Conservation (phyloP, 2,888 invertebrate species). For the Desoria tigrina region DNA sequence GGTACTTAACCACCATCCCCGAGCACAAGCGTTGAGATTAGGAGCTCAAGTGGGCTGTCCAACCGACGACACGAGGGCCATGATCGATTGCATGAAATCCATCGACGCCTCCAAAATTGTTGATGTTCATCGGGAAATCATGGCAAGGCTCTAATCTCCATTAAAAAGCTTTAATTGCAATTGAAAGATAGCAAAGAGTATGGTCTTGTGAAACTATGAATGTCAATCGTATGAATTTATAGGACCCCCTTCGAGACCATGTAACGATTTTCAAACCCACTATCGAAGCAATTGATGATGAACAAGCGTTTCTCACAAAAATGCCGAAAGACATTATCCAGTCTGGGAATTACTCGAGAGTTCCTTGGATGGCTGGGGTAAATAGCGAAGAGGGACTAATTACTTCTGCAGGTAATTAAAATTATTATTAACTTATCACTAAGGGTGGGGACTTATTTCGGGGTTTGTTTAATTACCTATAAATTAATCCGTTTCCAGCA, state of each 20-base stretch:
- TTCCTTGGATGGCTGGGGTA: constrained; percentile 61
- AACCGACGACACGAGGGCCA: constrained; percentile 33
- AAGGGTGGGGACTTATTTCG: background rate
- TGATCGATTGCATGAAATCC: constrained; percentile 43
- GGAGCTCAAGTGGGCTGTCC: constrained; percentile 41
- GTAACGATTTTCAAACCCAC: constrained; percentile 59
- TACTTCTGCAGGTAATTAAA: constrained; percentile 57
- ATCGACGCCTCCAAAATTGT: constrained; percentile 42
- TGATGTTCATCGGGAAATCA: constrained; percentile 40
- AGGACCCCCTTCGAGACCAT: constrained; percentile 42
- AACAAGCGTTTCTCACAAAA: constrained; percentile 59
- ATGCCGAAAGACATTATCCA: constrained; percentile 58
- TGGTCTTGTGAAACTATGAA: background rate
- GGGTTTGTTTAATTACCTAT: no score
- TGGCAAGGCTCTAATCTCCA: constrained; percentile 19
- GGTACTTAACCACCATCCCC: constrained; percentile 37
- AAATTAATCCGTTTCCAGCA: constrained; percentile 21
- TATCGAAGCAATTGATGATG: constrained; percentile 57
- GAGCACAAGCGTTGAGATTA: constrained; percentile 37
- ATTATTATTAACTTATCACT: background rate
- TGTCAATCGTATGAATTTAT: background rate
- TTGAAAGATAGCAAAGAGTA: background rate
- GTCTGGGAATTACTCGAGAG: constrained; percentile 57
- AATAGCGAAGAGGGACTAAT: constrained; percentile 61
- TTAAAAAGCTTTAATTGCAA: background rate